Percentiles rank a stretch among this genome's conserved stretches.
These are phyloP conservation scores for Cinclus cinclus DNA, from an alignment of 2,113 vertebrate species.

Conservation along the genomic window DNA sequence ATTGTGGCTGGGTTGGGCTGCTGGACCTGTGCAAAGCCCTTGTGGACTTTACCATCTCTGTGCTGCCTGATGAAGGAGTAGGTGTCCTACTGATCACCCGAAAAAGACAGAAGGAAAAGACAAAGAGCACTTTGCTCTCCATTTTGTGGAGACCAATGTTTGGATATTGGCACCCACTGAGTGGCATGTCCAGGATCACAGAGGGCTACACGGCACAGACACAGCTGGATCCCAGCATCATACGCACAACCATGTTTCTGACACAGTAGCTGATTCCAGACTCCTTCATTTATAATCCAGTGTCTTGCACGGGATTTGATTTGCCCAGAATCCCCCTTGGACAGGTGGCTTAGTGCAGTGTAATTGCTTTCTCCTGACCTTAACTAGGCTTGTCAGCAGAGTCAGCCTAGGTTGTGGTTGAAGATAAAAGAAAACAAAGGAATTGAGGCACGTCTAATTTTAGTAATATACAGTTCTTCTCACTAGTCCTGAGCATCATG, in stretches of 20 bases:
- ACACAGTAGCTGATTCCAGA: not conserved
- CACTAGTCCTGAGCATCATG: not conserved
- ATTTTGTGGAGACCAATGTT: not conserved
- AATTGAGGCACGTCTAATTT: not conserved
- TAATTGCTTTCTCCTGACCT: constrained; percentile 28
- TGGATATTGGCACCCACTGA: not conserved
- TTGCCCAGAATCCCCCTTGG: not conserved
- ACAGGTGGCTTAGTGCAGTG: not conserved
- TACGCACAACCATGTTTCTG: not conserved
- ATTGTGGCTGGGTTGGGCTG: not conserved
- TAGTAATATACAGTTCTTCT: not conserved
- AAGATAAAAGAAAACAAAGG: constrained; percentile 24
- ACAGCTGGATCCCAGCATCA: not conserved
- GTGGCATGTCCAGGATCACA: not conserved
- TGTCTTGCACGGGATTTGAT: not conserved
- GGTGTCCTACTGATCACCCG: not conserved
- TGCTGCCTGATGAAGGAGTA: not conserved
- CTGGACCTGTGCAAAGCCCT: not conserved
- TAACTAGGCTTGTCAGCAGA: not conserved
- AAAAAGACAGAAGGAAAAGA: not conserved
- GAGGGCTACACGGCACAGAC: not conserved
- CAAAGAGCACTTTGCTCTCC: not conserved
- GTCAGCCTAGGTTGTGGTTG: not conserved
- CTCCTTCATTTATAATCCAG: not conserved
- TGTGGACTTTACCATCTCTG: not conserved